Conservation (phyloP, 2,888 invertebrate species). For the Axea sp. region DNA sequence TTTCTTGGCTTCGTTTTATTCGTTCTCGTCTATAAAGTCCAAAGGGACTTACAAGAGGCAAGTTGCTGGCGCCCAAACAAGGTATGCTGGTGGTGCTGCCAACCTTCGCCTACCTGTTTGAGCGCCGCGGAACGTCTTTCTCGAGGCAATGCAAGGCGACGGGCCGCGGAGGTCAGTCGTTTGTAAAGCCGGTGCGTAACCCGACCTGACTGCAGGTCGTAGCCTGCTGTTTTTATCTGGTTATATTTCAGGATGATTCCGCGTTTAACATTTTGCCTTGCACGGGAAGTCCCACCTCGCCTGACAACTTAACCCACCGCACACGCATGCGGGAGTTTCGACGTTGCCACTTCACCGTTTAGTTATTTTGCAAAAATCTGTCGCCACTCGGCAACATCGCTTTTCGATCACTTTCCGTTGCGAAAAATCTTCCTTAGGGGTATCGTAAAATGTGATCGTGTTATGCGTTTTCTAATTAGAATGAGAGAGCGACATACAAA, state of each 20-base stretch:
- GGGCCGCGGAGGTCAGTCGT: constrained; percentile 73
- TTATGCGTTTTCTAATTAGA: constrained; percentile 30
- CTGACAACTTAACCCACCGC: constrained; percentile 72
- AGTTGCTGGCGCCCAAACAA: constrained; percentile 62
- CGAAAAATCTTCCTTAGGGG: constrained; percentile 17
- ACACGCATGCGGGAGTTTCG: not conserved
- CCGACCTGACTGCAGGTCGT: constrained; percentile 75
- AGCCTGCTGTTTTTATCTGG: constrained; percentile 78
- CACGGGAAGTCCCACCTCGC: constrained; percentile 63
- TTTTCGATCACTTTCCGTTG: not conserved
- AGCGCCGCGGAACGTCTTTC: constrained; percentile 57
- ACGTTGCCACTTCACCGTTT: not conserved
- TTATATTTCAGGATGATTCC: constrained; percentile 78
- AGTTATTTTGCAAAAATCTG: constrained; percentile 12
- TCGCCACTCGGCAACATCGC: not conserved
- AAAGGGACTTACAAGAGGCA: constrained; percentile 54
- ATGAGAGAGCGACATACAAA: constrained; percentile 5
- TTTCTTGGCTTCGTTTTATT: constrained; percentile 55
- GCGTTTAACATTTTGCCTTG: constrained; percentile 62
- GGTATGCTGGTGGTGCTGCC: constrained; percentile 56
- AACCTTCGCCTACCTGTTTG: constrained; percentile 58
- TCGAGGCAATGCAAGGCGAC: constrained; percentile 63
- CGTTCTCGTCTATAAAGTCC: constrained; percentile 58
- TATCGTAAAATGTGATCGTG: constrained; percentile 20
- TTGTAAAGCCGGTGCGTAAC: constrained; percentile 76